Conservation (phyloP, 2,797 vertebrate species). For the Squalus acanthias region DNA sequence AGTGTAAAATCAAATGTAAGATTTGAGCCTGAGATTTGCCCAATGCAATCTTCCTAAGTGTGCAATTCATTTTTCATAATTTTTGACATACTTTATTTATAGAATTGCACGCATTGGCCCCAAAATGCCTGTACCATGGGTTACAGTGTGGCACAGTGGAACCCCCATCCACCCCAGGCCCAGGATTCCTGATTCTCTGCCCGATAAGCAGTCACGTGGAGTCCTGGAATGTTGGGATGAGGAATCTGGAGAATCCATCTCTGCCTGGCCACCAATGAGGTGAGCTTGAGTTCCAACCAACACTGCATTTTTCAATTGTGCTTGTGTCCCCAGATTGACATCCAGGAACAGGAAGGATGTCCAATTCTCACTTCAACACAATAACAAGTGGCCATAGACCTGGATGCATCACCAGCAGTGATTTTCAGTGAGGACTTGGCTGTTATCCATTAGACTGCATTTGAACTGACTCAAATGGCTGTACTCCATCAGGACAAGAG, state of each 20-base stretch:
- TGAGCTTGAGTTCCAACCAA: neutral
- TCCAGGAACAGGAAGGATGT: neutral
- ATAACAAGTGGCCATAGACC: neutral
- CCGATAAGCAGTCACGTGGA: neutral
- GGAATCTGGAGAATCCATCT: neutral
- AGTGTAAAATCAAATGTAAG: neutral
- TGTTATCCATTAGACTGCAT: neutral
- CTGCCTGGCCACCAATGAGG: neutral
- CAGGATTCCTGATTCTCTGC: neutral
- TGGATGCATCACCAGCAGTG: neutral
- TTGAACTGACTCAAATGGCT: neutral
- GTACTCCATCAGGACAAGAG: neutral
- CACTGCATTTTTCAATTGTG: neutral
- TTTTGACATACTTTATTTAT: neutral
- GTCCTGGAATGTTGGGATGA: neutral
- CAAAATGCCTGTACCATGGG: neutral
- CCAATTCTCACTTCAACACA: neutral
- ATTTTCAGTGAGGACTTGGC: neutral
- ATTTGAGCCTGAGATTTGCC: neutral
- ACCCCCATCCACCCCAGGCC: too few relatives aligned
- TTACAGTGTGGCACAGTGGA: neutral
- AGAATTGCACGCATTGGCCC: neutral
- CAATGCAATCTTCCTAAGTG: neutral
- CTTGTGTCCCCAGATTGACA: neutral
- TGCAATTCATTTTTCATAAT: neutral